Conservation (phyloP, 92 coral and sea anemone genomes). For the Metridium senile region DNA sequence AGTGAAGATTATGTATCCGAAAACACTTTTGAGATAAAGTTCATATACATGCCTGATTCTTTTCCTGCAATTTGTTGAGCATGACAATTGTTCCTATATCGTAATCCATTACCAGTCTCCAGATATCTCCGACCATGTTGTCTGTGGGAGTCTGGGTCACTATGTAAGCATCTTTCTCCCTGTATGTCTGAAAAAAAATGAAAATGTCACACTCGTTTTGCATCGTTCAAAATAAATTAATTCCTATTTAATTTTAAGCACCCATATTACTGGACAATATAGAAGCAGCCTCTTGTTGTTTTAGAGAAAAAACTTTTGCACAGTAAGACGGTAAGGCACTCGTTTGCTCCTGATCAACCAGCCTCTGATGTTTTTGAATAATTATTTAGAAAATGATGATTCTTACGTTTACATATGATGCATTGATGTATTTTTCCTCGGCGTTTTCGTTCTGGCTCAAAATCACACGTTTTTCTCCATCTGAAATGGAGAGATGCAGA, state of each 20-base stretch:
- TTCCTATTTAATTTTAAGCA: no score
- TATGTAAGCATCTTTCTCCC: conserved; percentile 60
- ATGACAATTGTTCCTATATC: conserved; percentile 76
- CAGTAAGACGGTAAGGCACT: no score
- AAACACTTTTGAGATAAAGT: no score
- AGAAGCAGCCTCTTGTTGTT: no score
- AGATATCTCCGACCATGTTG: conserved; percentile 71
- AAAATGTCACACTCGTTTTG: neutral
- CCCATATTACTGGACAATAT: no score
- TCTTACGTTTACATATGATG: conserved; percentile 30
- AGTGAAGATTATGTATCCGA: no score
- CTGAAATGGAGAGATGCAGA: neutral
- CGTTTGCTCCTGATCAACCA: no score
- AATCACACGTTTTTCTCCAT: conserved; percentile 9
- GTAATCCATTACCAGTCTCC: conserved; percentile 76
- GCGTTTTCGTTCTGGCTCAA: neutral
- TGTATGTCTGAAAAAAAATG: conserved; percentile 52
- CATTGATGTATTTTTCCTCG: conserved; percentile 31
- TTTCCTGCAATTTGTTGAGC: conserved; percentile 66
- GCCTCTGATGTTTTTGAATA: neutral
- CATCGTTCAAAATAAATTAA: no score
- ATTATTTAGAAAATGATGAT: neutral
- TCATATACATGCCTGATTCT: conserved; percentile 40
- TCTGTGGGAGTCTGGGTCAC: conserved; percentile 82
- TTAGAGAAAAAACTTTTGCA: no score